These are phyloP conservation scores for Drosophila nikananu DNA, from an alignment of 1,140 invertebrate species.

Conservation along the genomic window DNA sequence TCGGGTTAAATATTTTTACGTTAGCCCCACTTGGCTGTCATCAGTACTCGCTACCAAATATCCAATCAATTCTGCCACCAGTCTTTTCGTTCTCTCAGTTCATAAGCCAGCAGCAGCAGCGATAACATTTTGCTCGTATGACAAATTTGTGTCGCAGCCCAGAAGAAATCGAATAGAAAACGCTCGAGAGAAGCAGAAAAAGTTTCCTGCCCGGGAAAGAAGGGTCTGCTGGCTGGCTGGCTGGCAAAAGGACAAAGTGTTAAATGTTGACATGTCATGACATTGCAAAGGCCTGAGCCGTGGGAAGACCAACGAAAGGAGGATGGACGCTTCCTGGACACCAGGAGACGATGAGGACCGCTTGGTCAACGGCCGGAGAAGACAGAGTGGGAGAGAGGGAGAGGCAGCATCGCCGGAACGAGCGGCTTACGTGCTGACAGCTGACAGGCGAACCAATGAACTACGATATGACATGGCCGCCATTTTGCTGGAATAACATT, in stretches of 20 bases:
- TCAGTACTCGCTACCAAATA: constrained; percentile 19
- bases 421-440: constrained; percentile 80
- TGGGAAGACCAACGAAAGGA: constrained; percentile 32
- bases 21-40: constrained; percentile 14
- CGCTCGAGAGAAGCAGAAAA: constrained; percentile 53
- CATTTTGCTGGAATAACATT: constrained; percentile 62
- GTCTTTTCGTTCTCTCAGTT: constrained; percentile 41
- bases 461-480: constrained; percentile 70
- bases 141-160: constrained; percentile 72
- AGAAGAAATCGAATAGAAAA: constrained; percentile 19
- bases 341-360: constrained; percentile 26
- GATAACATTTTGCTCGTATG: constrained; percentile 77
- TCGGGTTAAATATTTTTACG: constrained; percentile 46
- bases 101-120: constrained; percentile 63
- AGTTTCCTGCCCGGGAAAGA: constrained; percentile 43
- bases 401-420: constrained; percentile 51
- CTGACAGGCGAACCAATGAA: constrained; percentile 81
- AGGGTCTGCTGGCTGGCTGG: constrained; percentile 11
- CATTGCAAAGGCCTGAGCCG: constrained; percentile 62
- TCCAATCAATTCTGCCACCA: constrained; percentile 24
- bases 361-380: constrained; percentile 59
- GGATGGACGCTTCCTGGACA: constrained; percentile 42
- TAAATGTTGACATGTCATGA: constrained; percentile 83
- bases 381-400: neutral
- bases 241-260: constrained; percentile 63